Evolutionary conservation across 2,888 invertebrate genomes (phyloP).

Genomic region (Athalia rosae): DNA sequence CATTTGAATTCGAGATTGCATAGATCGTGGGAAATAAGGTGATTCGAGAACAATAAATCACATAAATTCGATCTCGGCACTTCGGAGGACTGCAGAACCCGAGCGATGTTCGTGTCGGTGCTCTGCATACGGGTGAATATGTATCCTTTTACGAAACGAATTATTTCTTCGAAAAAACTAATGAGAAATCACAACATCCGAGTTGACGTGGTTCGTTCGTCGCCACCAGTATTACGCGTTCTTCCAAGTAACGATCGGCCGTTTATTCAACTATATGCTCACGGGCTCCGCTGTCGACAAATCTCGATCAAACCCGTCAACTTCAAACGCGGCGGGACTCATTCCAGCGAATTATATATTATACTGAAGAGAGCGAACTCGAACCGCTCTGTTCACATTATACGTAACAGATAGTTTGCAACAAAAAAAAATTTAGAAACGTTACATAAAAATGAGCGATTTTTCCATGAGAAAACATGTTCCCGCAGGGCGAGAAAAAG

Average conservation of each 20-base stretch:
- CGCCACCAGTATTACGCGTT: background rate
- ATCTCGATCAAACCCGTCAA: constrained; percentile 37
- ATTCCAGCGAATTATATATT: background rate
- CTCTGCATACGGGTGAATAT: constrained; percentile 10
- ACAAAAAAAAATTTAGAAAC: no score
- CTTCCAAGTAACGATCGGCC: constrained; percentile 1
- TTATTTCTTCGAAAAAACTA: constrained; percentile 27
- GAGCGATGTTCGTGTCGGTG: no score
- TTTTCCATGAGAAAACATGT: no score
- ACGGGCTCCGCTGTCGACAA: background rate
- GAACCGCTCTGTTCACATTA: background rate
- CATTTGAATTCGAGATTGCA: no score
- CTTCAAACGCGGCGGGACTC: constrained; percentile 28
- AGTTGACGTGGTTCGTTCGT: constrained; percentile 12
- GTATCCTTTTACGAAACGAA: constrained; percentile 27
- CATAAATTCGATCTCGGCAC: no score
- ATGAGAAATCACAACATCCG: constrained; percentile 34
- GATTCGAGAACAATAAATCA: no score
- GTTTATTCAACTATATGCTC: constrained; percentile 16
- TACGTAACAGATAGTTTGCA: background rate
- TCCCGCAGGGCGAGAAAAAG: no score
- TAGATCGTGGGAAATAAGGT: no score
- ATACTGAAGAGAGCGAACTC: background rate
- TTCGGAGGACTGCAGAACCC: no score
- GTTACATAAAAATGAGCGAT: no score